Evolutionary conservation across 2,888 invertebrate genomes (phyloP).

Genomic region (Mactromeris polynyma): DNA sequence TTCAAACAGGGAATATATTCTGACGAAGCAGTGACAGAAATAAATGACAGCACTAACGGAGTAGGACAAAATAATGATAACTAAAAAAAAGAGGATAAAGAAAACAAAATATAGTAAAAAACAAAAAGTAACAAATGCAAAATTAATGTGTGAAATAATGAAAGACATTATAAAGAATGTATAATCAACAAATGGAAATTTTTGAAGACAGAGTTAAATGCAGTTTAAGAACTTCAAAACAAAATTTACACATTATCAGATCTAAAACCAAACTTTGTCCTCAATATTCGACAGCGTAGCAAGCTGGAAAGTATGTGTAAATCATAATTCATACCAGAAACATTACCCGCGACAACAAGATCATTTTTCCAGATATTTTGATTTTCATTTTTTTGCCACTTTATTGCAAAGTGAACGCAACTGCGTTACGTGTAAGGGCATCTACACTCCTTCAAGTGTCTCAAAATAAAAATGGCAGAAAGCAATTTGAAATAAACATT

Average conservation of each 20-base stretch:
- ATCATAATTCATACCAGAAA: no score
- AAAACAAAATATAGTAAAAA: conserved; percentile 11
- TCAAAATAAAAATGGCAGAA: no score
- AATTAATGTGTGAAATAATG: conserved; percentile 16
- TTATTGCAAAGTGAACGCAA: no score
- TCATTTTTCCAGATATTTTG: no score
- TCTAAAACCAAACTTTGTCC: background rate
- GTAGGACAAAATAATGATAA: background rate
- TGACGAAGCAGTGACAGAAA: background rate
- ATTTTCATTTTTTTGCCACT: no score
- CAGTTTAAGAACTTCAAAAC: background rate
- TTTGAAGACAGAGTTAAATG: background rate
- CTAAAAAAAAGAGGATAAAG: background rate
- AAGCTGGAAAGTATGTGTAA: background rate
- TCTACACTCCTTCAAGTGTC: no score
- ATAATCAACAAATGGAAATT: conserved; percentile 1
- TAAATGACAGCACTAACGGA: background rate
- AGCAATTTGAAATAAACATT: no score
- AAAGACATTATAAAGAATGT: conserved; percentile 12
- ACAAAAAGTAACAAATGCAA: conserved; percentile 23
- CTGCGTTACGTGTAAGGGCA: no score
- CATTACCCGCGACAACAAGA: no score
- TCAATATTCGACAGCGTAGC: background rate
- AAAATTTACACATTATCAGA: background rate
- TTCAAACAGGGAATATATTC: background rate